Evolutionary conservation across 2,888 invertebrate species (phyloP).

Genomic region (Cremastinae sp.): DNA sequence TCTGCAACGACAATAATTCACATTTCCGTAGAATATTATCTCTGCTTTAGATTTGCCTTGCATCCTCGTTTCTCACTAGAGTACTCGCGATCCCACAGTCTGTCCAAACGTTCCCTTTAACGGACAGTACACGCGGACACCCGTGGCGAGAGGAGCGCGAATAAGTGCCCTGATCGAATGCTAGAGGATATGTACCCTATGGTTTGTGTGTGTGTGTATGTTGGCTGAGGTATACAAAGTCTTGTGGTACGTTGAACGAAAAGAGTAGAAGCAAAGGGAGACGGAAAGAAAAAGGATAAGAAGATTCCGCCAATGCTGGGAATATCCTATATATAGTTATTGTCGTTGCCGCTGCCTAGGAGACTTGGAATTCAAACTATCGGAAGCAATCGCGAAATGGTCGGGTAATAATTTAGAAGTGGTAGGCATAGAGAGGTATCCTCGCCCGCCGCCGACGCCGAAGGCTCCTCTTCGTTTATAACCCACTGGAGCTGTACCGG

Average conservation of each 20-base stretch:
- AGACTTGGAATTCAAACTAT: constrained; percentile 75
- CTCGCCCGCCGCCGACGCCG: constrained; percentile 54
- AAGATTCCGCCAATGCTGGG: constrained; percentile 65
- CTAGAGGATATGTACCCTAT: constrained; percentile 44
- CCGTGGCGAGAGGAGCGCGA: constrained; percentile 63
- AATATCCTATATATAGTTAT: constrained; percentile 68
- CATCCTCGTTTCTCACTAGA: constrained; percentile 43
- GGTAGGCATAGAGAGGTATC: constrained; percentile 57
- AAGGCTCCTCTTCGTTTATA: constrained; percentile 55
- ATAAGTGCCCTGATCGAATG: constrained; percentile 55
- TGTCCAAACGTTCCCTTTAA: constrained; percentile 66
- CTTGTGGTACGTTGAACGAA: constrained; percentile 22
- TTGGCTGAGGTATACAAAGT: constrained; percentile 30
- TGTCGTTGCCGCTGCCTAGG: constrained; percentile 67
- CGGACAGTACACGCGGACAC: constrained; percentile 62
- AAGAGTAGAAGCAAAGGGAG: constrained; percentile 53
- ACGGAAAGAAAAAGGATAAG: constrained; percentile 39
- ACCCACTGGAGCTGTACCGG: constrained; percentile 35
- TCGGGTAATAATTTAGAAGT: constrained; percentile 75
- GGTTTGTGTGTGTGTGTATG: constrained; percentile 26
- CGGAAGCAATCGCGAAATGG: constrained; percentile 77
- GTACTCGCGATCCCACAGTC: constrained; percentile 66
- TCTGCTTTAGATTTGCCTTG: too few species aligned
- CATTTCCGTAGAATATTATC: too few species aligned
- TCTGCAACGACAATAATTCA: too few species aligned